These are phyloP conservation scores for Megaceryle maxima DNA, from an alignment of 2,113 vertebrate genomes.

Conservation along the genomic window DNA sequence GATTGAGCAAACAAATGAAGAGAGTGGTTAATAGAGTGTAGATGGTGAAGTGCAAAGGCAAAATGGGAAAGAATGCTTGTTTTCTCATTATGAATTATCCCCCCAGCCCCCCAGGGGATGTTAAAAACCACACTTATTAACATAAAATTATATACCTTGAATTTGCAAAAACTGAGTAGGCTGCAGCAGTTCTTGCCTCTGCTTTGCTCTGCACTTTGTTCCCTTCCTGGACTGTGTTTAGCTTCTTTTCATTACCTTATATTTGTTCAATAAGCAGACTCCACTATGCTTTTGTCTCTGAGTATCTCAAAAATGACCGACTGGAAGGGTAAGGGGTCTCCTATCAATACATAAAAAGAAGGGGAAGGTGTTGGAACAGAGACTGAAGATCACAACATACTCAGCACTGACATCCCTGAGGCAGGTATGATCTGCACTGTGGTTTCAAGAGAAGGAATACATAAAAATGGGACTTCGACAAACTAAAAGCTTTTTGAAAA, in stretches of 20 bases:
- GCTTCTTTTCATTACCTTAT: neutral
- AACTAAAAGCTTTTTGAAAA: neutral
- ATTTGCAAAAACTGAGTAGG: neutral
- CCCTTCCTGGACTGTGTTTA: neutral
- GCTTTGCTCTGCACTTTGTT: neutral
- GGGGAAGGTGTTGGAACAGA: neutral
- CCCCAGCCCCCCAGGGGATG: neutral
- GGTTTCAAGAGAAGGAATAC: neutral
- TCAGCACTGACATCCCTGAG: neutral
- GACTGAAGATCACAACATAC: neutral
- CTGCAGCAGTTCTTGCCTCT: neutral
- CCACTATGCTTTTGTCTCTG: neutral
- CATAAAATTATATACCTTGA: neutral
- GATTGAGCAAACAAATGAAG: conserved; percentile 39
- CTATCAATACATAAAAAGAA: neutral
- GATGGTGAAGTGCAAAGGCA: neutral
- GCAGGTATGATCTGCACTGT: neutral
- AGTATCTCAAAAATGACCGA: neutral
- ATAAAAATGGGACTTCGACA: neutral
- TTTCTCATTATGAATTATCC: neutral
- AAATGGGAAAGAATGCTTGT: neutral
- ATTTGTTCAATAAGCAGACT: neutral
- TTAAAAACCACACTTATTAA: neutral
- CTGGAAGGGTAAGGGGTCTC: neutral
- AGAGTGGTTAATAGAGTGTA: conserved; percentile 29